Conservation (phyloP, 2,888 invertebrate genomes). For the Tortricodes alternella region DNA sequence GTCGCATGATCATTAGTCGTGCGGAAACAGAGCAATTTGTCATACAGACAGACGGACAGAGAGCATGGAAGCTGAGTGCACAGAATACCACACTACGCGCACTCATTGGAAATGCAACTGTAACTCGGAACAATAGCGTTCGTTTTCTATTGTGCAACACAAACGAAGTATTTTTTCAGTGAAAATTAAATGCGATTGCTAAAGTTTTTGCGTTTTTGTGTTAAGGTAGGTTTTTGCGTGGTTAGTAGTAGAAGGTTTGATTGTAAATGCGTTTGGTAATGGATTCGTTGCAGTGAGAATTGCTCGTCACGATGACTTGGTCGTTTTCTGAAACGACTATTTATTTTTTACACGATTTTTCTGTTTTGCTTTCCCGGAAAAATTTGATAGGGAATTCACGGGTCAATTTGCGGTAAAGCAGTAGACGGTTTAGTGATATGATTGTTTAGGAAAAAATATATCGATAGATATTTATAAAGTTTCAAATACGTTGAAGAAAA, state of each 20-base stretch:
- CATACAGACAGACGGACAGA: conserved; percentile 65
- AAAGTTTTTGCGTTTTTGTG: background rate
- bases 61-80: conserved; percentile 41
- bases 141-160: conserved; percentile 32
- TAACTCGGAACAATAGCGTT: conserved; percentile 14
- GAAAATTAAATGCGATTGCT: conserved; percentile 26
- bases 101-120: conserved; percentile 3
- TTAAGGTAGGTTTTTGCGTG: background rate
- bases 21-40: conserved; percentile 61
- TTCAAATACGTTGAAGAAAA: too few species aligned
- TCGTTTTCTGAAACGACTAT: background rate
- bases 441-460: too few species aligned
- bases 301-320: background rate
- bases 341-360: background rate
- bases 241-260: background rate
- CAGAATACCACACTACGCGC: background rate
- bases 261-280: background rate
- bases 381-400: too few species aligned
- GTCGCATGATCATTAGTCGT: conserved; percentile 67
- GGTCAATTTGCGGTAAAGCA: too few species aligned
- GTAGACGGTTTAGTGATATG: too few species aligned
- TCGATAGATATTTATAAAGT: too few species aligned
- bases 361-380: background rate
- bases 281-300: conserved; percentile 2
- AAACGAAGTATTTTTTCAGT: conserved; percentile 28